phyloP scores from a whole-genome alignment of 2,797 vertebrate species.

The Sebastes cheni region DNA sequence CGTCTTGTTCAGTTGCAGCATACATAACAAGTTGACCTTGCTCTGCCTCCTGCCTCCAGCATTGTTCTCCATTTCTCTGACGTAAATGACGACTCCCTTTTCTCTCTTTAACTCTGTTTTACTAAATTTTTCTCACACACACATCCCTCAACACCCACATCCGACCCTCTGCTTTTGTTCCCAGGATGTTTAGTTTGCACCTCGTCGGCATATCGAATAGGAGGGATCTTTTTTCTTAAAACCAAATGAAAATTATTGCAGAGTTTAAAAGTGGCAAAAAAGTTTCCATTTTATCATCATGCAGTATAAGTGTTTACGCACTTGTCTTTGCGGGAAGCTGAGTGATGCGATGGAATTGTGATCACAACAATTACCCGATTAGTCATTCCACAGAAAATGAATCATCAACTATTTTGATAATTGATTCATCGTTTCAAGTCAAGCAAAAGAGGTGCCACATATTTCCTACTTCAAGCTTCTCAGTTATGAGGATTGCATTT shows the following conservation, averaged over 20 bases:
- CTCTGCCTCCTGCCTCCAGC: constrained; percentile 60
- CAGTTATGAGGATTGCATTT: background rate
- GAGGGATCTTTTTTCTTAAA: background rate
- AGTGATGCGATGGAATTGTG: background rate
- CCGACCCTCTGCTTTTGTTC: constrained; percentile 54
- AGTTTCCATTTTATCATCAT: background rate
- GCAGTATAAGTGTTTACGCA: background rate
- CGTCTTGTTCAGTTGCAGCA: constrained; percentile 40
- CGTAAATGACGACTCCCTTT: constrained; percentile 68
- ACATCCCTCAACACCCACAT: constrained; percentile 43
- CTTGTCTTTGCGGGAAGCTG: background rate
- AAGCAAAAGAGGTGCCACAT: background rate
- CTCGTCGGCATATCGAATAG: constrained; percentile 14
- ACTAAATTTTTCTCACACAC: constrained; percentile 52
- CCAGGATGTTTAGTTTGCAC: constrained; percentile 65
- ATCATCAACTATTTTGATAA: background rate
- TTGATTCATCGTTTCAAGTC: background rate
- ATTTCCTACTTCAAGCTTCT: background rate
- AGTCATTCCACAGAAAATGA: background rate
- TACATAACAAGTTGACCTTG: constrained; percentile 71
- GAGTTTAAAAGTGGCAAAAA: background rate
- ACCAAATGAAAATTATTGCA: background rate
- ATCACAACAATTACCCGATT: background rate
- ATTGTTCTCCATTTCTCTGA: constrained; percentile 75
- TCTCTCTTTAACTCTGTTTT: constrained; percentile 67